Evolutionary conservation across 1,140 invertebrate genomes (phyloP).

Genomic region (Phymorhynchus buccinoides): DNA sequence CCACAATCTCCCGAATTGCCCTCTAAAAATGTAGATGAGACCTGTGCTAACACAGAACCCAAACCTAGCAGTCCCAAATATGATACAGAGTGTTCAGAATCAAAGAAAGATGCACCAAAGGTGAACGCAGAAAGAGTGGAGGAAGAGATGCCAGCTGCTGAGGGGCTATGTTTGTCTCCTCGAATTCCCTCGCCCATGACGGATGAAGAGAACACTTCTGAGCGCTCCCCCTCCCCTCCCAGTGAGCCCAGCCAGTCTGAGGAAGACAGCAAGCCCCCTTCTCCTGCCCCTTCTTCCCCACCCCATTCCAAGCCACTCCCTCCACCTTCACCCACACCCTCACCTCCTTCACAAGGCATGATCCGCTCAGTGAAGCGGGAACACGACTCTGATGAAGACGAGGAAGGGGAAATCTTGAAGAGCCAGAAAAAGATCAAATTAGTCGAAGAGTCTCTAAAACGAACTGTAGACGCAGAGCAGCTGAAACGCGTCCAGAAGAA

Average conservation of each 20-base stretch:
- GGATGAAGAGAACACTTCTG: constrained; percentile 28
- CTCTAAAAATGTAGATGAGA: background rate
- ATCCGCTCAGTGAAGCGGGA: background rate
- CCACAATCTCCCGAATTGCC: background rate
- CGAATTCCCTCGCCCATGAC: constrained; percentile 1
- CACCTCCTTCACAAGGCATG: background rate
- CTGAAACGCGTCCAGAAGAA: background rate
- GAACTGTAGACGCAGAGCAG: background rate
- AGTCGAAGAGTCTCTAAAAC: background rate
- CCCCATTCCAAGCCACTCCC: background rate
- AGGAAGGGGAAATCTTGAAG: background rate
- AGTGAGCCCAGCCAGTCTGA: constrained; percentile 22
- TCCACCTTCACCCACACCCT: background rate
- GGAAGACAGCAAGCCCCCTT: constrained; percentile 22
- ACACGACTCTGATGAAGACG: background rate
- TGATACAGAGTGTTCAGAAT: background rate
- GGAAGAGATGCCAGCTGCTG: background rate
- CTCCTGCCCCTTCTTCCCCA: background rate
- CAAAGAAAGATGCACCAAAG: background rate
- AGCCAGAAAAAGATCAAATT: constrained; percentile 24
- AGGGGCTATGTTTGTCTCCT: background rate
- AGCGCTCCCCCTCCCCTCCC: constrained; percentile 11
- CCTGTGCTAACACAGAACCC: background rate
- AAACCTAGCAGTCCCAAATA: background rate
- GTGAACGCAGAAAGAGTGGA: background rate